Conservation (phyloP, 1,140 invertebrate species). For the Drosophila quadrilineata region DNA sequence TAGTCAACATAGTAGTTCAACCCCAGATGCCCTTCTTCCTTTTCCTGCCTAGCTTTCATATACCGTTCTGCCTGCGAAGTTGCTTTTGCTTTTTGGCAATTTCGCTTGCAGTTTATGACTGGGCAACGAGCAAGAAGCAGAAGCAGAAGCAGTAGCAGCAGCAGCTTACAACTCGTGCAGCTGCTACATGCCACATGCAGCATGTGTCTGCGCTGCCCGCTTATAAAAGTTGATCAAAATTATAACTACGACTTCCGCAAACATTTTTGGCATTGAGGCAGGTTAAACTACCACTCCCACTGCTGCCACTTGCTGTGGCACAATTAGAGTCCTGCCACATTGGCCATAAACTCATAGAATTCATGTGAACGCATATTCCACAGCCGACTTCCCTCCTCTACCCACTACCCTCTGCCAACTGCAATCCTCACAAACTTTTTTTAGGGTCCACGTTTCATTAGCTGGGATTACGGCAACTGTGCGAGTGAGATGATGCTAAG, state of each 20-base stretch:
- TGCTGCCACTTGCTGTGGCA: conserved; percentile 36
- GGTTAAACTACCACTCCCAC: neutral
- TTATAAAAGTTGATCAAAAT: conserved; percentile 78
- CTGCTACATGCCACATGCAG: conserved; percentile 47
- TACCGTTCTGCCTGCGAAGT: conserved; percentile 10
- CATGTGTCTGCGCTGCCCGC: conserved; percentile 28
- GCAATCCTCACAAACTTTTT: conserved; percentile 46
- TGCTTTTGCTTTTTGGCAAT: conserved; percentile 63
- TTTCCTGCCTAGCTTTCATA: conserved; percentile 12
- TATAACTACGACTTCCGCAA: conserved; percentile 57
- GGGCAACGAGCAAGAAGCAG: conserved; percentile 44
- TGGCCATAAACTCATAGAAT: conserved; percentile 72
- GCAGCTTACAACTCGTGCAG: conserved; percentile 42
- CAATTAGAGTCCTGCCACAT: conserved; percentile 70
- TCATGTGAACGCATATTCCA: conserved; percentile 63
- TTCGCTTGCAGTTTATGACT: conserved; percentile 74
- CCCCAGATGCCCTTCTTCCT: neutral
- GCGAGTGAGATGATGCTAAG: neutral
- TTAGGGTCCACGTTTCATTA: conserved; percentile 58
- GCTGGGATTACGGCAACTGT: conserved; percentile 33
- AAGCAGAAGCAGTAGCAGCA: conserved; percentile 7
- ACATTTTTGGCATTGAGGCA: conserved; percentile 44
- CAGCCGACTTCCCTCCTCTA: conserved; percentile 36
- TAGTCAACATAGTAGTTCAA: conserved; percentile 42
- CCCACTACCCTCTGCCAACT: conserved; percentile 66